Evolutionary conservation across 2,113 vertebrate genomes (phyloP), one percentile per base, ranked within the genome.

Genomic region (Naja naja): DNA sequence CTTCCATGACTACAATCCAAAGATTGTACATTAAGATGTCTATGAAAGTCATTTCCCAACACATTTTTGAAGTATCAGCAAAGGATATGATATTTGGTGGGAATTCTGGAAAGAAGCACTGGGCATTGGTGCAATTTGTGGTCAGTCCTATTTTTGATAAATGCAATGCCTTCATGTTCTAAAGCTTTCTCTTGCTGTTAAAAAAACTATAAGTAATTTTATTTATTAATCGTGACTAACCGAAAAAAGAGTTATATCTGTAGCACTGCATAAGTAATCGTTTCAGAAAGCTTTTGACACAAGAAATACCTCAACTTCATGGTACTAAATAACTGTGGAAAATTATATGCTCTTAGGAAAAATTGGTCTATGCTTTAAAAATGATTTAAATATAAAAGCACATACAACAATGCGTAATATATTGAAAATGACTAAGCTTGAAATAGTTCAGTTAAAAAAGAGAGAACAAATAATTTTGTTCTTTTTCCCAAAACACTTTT

Each of bases 301-400:
- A 74, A 53, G 5, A 34, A 81, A 25, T 20, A 81, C 6, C 16
- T 81, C 20, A 81, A 81, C n/a, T 55, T 30, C 9, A n/a, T 81
- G 20, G 22, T 52, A 88, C 6, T 54, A 39, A 74, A 69, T 55
- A 53, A 81, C 25, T 30, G 30, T 34, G 22, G 58, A 23, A 89
- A 89, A 89, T 92, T 92, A 54, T 22, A 27, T 60, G 81, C 34
- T 93, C 90, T 93, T 90, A 93, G 14, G 16, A 45, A 93, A 43
- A 43, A 56, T 20, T 3, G n/a, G 45, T 22, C 23, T 90, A 9
- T 89, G 12, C 85, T 52, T 49, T 25, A 90, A 85, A 34, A 27
- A 9, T 89, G n/a, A 10, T 89, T 58, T 93, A 54, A 85, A n/a
- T 43, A 49, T 30, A 58, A 45, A 49, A 60, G 43, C 27, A n/a